Base-by-base conservation (phyloP, 2,113 vertebrate species). In the Epinephelus lanceolatus region DNA sequence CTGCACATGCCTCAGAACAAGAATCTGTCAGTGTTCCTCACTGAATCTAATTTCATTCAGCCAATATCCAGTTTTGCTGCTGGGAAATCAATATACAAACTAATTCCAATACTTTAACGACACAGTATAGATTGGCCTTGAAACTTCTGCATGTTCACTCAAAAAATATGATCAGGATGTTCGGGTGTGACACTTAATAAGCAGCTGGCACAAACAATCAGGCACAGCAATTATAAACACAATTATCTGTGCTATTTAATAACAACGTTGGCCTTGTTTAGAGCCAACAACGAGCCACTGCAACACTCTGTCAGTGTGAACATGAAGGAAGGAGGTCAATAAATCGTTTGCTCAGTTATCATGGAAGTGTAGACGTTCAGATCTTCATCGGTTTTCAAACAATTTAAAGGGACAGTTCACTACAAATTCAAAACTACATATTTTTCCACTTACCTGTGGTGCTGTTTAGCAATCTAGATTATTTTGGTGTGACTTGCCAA, bases 61-160 rank as follows among this genome's bases (percentile, higher is more conserved):
- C 42, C 61, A 63, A 87, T 66, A 69, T 76, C 78, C 69, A 12
- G 59, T 76, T 78, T 77, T 55, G 52, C 69, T 45, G 49, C 78
- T 70, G 55, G 76, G 77, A 86, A 88, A 87, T 87, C 86, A 55
- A 88, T 68, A 85, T 25, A 49, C 66, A 83, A 72, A 86, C 76
- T 87, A 76, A 85, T 33, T 19, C 30, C 51, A 66, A 57, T 49
- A 79, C 8, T 83, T 71, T 59, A 25, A 45, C 55, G 18, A 68
- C 25, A 68, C 27, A 61, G 17, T 57, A 60, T 49, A 52, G 57
- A 4, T 49, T 45, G 49, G 73, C 76, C 77, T 86, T 88, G 73
- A 82, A 81, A 81, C 19, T 33, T 73, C 53, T 70, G 49, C 23
- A 4, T 75, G 40, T 71, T 71, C 74, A 40, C 42, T 73, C 63